Conservation (phyloP, 2,888 invertebrate species). For the Mesorhabditis belari region DNA sequence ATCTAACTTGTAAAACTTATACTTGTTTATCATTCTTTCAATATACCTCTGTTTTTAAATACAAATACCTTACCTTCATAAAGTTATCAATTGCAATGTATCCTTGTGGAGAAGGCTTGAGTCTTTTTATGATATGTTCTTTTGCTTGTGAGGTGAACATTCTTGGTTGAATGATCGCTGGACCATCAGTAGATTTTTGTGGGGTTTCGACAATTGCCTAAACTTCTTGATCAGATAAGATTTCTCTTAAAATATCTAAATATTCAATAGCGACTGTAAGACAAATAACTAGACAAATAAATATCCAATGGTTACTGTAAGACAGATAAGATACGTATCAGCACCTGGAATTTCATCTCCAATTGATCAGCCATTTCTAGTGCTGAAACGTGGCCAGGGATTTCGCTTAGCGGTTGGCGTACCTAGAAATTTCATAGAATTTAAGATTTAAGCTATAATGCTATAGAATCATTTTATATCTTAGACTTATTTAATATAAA, state of each 20-base stretch:
- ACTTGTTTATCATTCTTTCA: no score
- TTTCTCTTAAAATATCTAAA: neutral
- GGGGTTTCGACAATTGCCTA: constrained; percentile 50
- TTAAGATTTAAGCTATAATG: neutral
- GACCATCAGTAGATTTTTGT: constrained; percentile 48
- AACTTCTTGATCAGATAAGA: neutral
- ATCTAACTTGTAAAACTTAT: no score
- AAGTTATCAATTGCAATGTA: constrained; percentile 42
- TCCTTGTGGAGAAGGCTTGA: constrained; percentile 45
- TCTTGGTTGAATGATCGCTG: constrained; percentile 43
- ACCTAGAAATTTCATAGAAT: constrained; percentile 19
- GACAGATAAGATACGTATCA: constrained; percentile 1
- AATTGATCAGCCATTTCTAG: constrained; percentile 48
- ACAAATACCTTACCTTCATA: constrained; percentile 30
- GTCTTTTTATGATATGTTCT: constrained; percentile 39
- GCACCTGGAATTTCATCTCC: constrained; percentile 52
- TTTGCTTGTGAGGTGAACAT: constrained; percentile 39
- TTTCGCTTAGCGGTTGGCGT: constrained; percentile 46
- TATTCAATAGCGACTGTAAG: neutral
- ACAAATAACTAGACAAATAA: neutral
- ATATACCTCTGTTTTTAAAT: no score
- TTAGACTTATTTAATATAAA: neutral
- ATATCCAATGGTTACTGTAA: neutral
- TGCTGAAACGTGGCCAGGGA: constrained; percentile 37
- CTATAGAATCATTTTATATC: neutral